phyloP scores from a whole-genome alignment of 2,113 vertebrate genomes.

The Mirounga angustirostris region DNA sequence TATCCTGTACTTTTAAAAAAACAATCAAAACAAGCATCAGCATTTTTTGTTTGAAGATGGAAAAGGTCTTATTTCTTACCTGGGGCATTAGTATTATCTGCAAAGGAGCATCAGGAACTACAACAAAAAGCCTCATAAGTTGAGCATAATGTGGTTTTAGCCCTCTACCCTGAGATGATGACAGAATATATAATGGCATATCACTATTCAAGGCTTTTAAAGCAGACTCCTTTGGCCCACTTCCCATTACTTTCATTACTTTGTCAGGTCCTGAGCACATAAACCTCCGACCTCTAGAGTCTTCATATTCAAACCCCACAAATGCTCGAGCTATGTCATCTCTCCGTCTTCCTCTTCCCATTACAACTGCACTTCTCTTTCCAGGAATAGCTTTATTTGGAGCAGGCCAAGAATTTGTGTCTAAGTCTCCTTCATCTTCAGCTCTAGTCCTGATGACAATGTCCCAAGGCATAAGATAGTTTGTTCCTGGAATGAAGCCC shows the following conservation, averaged over 20 bases:
- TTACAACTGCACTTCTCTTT: conserved; percentile 93
- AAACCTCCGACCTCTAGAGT: conserved; percentile 95
- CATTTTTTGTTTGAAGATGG: background rate
- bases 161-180: conserved; percentile 95
- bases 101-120: conserved; percentile 96
- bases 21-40: conserved; percentile 12
- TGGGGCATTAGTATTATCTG: conserved; percentile 95
- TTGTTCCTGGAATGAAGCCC: conserved; percentile 96
- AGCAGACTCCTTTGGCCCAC: conserved; percentile 96
- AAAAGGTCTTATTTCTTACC: conserved; percentile 86
- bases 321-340: conserved; percentile 97
- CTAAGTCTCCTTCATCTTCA: conserved; percentile 95
- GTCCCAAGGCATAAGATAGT: conserved; percentile 98
- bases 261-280: conserved; percentile 98
- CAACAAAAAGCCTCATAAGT: conserved; percentile 95
- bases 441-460: conserved; percentile 95
- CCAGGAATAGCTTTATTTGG: conserved; percentile 95
- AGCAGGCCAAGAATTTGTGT: conserved; percentile 96
- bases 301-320: conserved; percentile 99
- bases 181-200: conserved; percentile 97
- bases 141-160: conserved; percentile 97
- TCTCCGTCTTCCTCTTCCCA: conserved; percentile 93
- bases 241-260: conserved; percentile 97
- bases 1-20: conserved; percentile 12
- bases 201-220: conserved; percentile 96